Evolutionary conservation across 2,797 vertebrate species (phyloP).

Genomic region (Channallabes apus): DNA sequence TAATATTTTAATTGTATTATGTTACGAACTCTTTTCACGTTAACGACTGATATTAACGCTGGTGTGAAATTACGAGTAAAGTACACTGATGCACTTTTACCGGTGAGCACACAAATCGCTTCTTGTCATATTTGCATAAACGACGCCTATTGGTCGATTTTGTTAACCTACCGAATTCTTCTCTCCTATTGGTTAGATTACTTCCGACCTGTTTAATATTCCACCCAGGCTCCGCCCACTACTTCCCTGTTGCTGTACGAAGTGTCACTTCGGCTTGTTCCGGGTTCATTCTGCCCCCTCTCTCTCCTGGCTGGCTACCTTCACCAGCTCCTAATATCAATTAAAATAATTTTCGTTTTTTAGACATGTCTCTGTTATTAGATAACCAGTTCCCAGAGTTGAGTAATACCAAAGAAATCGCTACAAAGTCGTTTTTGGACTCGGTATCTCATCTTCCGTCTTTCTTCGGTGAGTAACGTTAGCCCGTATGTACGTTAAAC

Average conservation of each 20-base stretch:
- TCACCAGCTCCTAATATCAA: background rate
- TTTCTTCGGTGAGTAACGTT: constrained; percentile 88
- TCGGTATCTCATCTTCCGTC: constrained; percentile 86
- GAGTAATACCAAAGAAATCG: constrained; percentile 80
- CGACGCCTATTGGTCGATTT: background rate
- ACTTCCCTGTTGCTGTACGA: constrained; percentile 12
- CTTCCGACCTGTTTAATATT: constrained; percentile 27
- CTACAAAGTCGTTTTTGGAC: constrained; percentile 88
- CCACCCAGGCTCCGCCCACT: background rate
- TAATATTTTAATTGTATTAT: too few relatives aligned
- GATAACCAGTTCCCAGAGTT: constrained; percentile 84
- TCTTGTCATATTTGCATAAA: background rate
- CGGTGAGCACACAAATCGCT: too few relatives aligned
- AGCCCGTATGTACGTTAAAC: background rate
- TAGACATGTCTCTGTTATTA: constrained; percentile 83
- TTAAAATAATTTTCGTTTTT: background rate
- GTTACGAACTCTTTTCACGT: too few relatives aligned
- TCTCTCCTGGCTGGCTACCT: background rate
- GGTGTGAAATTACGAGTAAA: too few relatives aligned
- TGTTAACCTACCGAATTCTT: background rate
- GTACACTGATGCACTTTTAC: background rate
- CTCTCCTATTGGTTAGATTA: background rate
- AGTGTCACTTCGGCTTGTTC: constrained; percentile 42
- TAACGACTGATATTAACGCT: too few relatives aligned
- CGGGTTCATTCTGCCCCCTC: constrained; percentile 33